phyloP scores from a whole-genome alignment of 2,797 vertebrate genomes.

The Brachyalestes nurse region DNA sequence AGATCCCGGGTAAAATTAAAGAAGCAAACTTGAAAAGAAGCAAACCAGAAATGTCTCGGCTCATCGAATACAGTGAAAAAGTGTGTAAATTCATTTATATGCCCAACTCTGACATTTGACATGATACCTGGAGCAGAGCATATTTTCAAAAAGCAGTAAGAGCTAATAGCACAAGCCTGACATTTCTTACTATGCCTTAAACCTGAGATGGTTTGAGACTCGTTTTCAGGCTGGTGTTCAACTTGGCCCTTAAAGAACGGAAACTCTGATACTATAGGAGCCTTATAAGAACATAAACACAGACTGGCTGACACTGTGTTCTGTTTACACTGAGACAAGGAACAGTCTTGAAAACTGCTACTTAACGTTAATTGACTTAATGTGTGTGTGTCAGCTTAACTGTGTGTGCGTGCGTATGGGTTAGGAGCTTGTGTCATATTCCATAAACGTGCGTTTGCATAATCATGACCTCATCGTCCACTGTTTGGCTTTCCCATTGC shows the following conservation, averaged over 20 bases:
- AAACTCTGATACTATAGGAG: conserved; percentile 16
- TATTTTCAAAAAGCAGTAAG: too few relatives aligned
- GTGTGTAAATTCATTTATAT: background rate
- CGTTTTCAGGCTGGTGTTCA: background rate
- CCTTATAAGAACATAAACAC: conserved; percentile 33
- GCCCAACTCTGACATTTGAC: background rate
- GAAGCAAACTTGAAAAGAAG: too few relatives aligned
- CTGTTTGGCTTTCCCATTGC: conserved; percentile 55
- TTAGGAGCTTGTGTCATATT: conserved; percentile 51
- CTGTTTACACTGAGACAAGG: conserved; percentile 22
- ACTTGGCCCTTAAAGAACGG: background rate
- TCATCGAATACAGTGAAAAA: background rate
- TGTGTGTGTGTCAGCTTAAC: conserved; percentile 28
- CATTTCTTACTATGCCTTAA: background rate
- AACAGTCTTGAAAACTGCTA: conserved; percentile 44
- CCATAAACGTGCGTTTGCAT: conserved; percentile 66
- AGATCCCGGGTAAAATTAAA: too few relatives aligned
- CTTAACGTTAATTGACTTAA: conserved; percentile 37
- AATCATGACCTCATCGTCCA: conserved; percentile 61
- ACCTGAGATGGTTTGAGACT: background rate
- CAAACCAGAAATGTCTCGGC: too few relatives aligned
- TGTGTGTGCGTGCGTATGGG: conserved; percentile 47
- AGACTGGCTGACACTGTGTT: conserved; percentile 5
- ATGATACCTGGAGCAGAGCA: too few relatives aligned
- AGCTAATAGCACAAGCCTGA: too few relatives aligned